Base-by-base conservation (phyloP, 1,140 invertebrate genomes). In the Proctacanthus coquilletti region DNA sequence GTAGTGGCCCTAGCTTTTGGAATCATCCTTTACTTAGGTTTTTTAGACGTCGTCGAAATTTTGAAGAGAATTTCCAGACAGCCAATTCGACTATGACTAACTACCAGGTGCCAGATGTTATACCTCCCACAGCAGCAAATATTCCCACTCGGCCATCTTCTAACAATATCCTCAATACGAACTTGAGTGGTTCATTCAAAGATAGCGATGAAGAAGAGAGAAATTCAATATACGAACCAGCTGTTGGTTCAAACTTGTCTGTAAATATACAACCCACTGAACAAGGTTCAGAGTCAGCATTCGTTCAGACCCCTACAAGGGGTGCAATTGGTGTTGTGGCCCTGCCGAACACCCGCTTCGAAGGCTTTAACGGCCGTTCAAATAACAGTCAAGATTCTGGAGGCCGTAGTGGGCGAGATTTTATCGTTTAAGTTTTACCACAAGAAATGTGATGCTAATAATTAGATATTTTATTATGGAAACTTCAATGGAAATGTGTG, bases 121-220 rank as follows among this genome's bases (percentile, higher is more conserved):
- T 5, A 36, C 41, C 48, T 3, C 45, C 45, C 11, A 36, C 45
- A 17, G 43, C 21, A 36, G 44, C 39, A 11, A 34, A 23, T 14
- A 34, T 32, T 21, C 9, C 17, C 14, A n/a, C 21, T 13, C 19
- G 3, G 9, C 52, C 50, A 15, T 42, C 54, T 39, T 56, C 57
- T 21, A 60, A 60, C 42, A 60, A 60, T 45, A 55, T 60, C 30
- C 43, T 60, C 17, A 60, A 60, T 48, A 51, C 54, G 48, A 58
- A 60, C 56, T 56, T 60, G 53, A 58, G 56, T 47, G 56, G 56
- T 45, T 58, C 54, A 25, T 60, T 60, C 31, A 52, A 54, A 35
- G 56, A 59, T 38, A 53, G 49, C 32, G 56, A 55, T 39, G 38
- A 44, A 33, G 46, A 56, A 40, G 44, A 54, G 42, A 49, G 51